These are phyloP conservation scores for Pachydiplax longipennis DNA, from an alignment of 2,888 invertebrate genomes.

Conservation along the genomic window DNA sequence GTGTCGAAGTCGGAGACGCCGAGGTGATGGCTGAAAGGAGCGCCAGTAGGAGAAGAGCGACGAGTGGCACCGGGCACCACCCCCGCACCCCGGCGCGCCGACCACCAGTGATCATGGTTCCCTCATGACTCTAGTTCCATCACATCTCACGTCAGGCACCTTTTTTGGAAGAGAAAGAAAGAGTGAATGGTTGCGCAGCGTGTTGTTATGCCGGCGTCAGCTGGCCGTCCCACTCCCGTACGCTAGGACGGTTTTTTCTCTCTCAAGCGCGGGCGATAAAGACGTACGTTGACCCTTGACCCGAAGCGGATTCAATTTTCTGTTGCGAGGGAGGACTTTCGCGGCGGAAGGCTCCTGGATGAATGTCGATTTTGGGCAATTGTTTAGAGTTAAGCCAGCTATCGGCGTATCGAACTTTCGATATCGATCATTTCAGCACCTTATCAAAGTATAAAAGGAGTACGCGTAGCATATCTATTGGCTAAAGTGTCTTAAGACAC, in stretches of 20 bases:
- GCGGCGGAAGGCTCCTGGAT: background rate
- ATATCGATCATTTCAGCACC: background rate
- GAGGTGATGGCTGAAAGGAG: conserved; percentile 40
- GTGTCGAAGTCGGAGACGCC: conserved; percentile 38
- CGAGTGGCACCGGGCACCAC: conserved; percentile 47
- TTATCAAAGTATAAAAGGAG: too few species aligned
- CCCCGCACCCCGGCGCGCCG: conserved; percentile 52
- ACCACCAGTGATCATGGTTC: conserved; percentile 36
- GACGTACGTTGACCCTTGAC: background rate
- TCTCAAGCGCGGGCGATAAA: too few species aligned
- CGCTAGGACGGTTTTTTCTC: background rate
- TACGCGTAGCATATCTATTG: background rate
- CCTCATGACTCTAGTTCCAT: background rate
- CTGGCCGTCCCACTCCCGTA: background rate
- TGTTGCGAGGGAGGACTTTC: background rate
- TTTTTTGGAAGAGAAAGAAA: background rate
- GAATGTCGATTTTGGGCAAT: background rate
- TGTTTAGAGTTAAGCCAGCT: background rate
- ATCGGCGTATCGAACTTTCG: background rate
- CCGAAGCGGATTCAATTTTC: background rate
- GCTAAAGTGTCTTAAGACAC: background rate
- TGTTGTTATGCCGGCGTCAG: background rate
- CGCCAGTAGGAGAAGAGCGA: conserved; percentile 19
- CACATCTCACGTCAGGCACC: conserved; percentile 28
- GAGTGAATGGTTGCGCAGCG: background rate